These are phyloP conservation scores for Cremastobaeus sp. DNA, from an alignment of 2,888 invertebrate species.

Conservation along the genomic window DNA sequence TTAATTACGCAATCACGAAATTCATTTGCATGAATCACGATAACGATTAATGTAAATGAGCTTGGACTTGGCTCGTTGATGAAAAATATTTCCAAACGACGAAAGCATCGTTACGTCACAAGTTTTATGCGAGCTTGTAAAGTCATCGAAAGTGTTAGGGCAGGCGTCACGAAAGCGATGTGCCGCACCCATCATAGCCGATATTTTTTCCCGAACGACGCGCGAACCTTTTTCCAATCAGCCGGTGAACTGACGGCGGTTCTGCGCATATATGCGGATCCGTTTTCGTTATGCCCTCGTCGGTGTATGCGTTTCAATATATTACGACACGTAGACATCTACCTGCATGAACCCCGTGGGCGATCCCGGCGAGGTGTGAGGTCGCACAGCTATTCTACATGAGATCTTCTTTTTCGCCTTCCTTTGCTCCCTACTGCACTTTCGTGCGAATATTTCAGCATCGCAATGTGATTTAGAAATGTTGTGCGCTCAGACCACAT, in stretches of 20 bases:
- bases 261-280: conserved; percentile 23
- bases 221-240: conserved; percentile 54
- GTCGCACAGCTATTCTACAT: conserved; percentile 69
- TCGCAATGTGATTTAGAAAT: conserved; percentile 52
- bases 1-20: conserved; percentile 27
- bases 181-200: conserved; percentile 45
- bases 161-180: conserved; percentile 39
- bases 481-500: conserved; percentile 23
- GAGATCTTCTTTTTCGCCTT: conserved; percentile 62
- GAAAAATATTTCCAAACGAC: conserved; percentile 42
- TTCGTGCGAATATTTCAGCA: conserved; percentile 49
- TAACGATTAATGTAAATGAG: conserved; percentile 35
- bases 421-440: conserved; percentile 42
- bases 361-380: conserved; percentile 70
- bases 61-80: conserved; percentile 35
- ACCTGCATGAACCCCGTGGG: conserved; percentile 66
- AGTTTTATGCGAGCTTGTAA: conserved; percentile 54
- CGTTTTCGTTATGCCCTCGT: conserved; percentile 51
- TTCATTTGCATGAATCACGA: conserved; percentile 44
- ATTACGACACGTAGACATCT: conserved; percentile 63
- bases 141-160: conserved; percentile 34
- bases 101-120: conserved; percentile 44
- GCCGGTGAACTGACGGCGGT: conserved; percentile 38
- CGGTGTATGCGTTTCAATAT: conserved; percentile 63
- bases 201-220: conserved; percentile 48